phyloP scores from a whole-genome alignment of 1,140 invertebrate genomes.

The Eueides isabella region DNA sequence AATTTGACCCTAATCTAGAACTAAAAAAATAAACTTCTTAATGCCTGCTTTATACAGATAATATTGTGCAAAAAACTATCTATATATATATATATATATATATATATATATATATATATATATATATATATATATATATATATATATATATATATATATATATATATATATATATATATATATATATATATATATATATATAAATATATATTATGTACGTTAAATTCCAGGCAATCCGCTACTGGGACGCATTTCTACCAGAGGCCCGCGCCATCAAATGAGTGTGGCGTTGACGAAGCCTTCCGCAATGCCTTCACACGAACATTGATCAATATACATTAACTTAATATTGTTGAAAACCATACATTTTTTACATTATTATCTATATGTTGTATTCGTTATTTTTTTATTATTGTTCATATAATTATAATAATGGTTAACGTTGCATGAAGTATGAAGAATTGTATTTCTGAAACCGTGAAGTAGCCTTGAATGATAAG shows the following conservation, averaged over 20 bases:
- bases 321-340: slow-evolving; percentile 7
- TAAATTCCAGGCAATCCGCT: slow-evolving; percentile 92
- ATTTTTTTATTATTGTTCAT: not conserved
- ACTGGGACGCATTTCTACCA: slow-evolving; percentile 97
- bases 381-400: not conserved
- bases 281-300: slow-evolving; percentile 51
- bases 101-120: too few relatives aligned
- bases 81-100: too few relatives aligned
- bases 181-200: too few relatives aligned
- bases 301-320: slow-evolving; percentile 5
- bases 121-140: too few relatives aligned
- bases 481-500: slow-evolving; percentile 1
- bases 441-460: not conserved
- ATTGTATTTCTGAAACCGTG: not conserved
- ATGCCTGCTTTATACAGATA: too few relatives aligned
- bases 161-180: too few relatives aligned
- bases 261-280: slow-evolving; percentile 94
- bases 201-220: not conserved
- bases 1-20: too few relatives aligned
- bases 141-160: too few relatives aligned
- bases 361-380: slow-evolving; percentile 1
- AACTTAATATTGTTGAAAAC: not conserved
- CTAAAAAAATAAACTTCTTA: too few relatives aligned
- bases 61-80: too few relatives aligned
- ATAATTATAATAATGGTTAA: not conserved